Base-by-base conservation (phyloP, 2,797 vertebrate genomes). In the Acridotheres tristis region DNA sequence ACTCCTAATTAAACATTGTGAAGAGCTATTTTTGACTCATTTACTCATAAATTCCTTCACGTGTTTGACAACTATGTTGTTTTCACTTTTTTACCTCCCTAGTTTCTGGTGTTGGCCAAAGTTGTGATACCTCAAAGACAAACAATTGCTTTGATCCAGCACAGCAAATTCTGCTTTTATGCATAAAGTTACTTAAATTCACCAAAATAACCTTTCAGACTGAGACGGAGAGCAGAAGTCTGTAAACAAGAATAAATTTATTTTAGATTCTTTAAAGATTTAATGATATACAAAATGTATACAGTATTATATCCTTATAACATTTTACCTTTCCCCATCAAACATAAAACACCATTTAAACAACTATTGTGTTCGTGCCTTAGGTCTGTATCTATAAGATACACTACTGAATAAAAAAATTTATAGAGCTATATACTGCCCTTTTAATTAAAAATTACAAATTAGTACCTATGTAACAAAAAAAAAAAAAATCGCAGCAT, bases 371-470 rank as follows among this genome's bases (percentile, higher is more conserved):
- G 98, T 98, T 98, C 98, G 98, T 99, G 99, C 98, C 98, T 98
- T 98, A 98, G 97, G 98, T 98, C 97, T 99, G 99, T 99, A 99
- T 99, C 99, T 99, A 99, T 99, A 99, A 99, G 99, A 99, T 99
- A 99, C 99, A 99, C 98, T 98, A 98, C 98, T 79, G 96, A 98
- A 98, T 98, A 98, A 98, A 98, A 53, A 98, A 98, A 95, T 94
- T 97, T 98, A 98, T 97, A 97, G 97, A 97, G 97, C 97, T 98
- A 98, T 98, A 98, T 96, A 98, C 91, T 97, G 98, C 97, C 98
- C 96, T 97, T 91, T 96, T 90, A 98, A 97, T 97, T 98, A 97
- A 99, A 98, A 98, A 98, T 98, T 98, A 98, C 98, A 98, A 98
- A 97, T 97, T 98, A 98, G 99, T 99, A 99, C 99, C 99, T 99